phyloP scores from a whole-genome alignment of 2,797 vertebrate genomes.

The Poeciliopsis presidionis region DNA sequence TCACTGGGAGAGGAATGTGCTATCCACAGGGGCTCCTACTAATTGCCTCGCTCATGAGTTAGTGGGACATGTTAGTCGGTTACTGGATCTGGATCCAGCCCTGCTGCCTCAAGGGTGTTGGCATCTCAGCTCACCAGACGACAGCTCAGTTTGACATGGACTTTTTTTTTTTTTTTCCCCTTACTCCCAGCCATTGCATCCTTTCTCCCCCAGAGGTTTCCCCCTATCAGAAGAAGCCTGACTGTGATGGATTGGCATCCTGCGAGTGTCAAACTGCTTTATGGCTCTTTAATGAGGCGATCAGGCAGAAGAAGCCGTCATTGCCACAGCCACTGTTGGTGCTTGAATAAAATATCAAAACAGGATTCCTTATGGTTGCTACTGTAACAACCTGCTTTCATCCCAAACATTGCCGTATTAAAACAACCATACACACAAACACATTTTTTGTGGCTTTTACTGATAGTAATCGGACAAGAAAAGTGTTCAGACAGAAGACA shows the following conservation, averaged over 20 bases:
- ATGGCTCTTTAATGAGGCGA: conserved; percentile 81
- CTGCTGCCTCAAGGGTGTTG: conserved; percentile 73
- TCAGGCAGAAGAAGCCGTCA: conserved; percentile 57
- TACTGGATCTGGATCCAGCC: conserved; percentile 76
- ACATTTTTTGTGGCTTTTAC: neutral
- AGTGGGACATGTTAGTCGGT: conserved; percentile 73
- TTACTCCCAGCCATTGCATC: conserved; percentile 58
- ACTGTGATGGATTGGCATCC: conserved; percentile 83
- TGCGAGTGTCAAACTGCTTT: conserved; percentile 81
- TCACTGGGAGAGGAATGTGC: conserved; percentile 66
- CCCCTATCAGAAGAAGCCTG: conserved; percentile 70
- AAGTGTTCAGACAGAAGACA: neutral
- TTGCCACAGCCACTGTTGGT: conserved; percentile 41
- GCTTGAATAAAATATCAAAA: conserved; percentile 70
- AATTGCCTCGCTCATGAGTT: conserved; percentile 81
- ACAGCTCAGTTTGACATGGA: conserved; percentile 77
- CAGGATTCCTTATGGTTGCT: conserved; percentile 64
- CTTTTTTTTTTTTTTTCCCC: conserved; percentile 26
- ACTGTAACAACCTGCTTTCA: conserved; percentile 24
- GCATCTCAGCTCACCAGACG: conserved; percentile 74
- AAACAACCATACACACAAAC: conserved; percentile 19
- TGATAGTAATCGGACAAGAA: conserved; percentile 1
- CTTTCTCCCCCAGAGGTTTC: conserved; percentile 66
- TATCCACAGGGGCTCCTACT: conserved; percentile 78
- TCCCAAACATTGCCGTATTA: neutral